A percentile compares a stretch with the other conserved stretches of the same genome.
phyloP scores from a whole-genome alignment of 2,888 invertebrate genomes.

The Fabriciana adippe region DNA sequence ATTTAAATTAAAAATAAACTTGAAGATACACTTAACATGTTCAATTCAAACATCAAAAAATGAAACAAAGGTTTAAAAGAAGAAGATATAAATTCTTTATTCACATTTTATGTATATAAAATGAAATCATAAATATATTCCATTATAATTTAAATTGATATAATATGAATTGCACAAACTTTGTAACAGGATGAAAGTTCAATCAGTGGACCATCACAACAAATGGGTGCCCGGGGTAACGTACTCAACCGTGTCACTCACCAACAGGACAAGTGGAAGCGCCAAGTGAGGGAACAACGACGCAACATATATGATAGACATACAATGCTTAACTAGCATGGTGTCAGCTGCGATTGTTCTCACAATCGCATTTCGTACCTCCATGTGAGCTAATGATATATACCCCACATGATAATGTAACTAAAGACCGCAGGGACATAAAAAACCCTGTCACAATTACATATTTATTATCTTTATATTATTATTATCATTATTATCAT shows the following conservation, averaged over 20 bases:
- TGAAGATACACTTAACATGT: too few relatives aligned
- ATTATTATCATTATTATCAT: not conserved
- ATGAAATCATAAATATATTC: not conserved
- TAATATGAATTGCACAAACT: slow-evolving; percentile 5
- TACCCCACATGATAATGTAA: not conserved
- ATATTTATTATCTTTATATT: not conserved
- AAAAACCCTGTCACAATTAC: too few relatives aligned
- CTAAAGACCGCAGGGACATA: not conserved
- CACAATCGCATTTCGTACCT: slow-evolving; percentile 1
- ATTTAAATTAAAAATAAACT: too few relatives aligned
- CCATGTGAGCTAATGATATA: not conserved
- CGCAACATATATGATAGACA: slow-evolving; percentile 98
- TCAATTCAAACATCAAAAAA: not conserved
- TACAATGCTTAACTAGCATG: slow-evolving; percentile 95
- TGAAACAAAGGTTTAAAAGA: slow-evolving; percentile 3
- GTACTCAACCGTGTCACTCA: slow-evolving; percentile 97
- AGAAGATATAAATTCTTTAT: slow-evolving; percentile 3
- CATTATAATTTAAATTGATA: not conserved
- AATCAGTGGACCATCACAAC: slow-evolving; percentile 85
- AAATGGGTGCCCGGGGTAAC: slow-evolving; percentile 89
- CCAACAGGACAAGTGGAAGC: slow-evolving; percentile 98
- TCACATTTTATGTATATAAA: not conserved
- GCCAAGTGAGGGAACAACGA: slow-evolving; percentile 96
- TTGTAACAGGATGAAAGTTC: slow-evolving; percentile 84
- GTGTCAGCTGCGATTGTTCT: not conserved